phyloP scores from a whole-genome alignment of 2,888 invertebrate species.

The Sthenelais limicola region DNA sequence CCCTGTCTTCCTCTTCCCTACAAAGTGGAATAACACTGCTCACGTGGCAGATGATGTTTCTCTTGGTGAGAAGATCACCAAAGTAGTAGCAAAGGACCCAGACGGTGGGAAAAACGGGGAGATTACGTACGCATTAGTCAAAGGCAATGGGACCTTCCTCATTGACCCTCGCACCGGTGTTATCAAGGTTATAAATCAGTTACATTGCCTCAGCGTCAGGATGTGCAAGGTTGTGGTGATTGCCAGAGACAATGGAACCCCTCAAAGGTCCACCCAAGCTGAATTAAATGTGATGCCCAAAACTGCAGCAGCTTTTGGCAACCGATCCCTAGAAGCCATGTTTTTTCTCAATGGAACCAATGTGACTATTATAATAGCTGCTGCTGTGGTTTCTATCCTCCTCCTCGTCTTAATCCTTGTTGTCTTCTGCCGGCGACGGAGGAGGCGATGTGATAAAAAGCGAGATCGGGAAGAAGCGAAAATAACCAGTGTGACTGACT shows the following conservation, averaged over 20 bases:
- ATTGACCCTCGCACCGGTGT: slow-evolving; percentile 32
- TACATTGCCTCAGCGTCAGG: neutral
- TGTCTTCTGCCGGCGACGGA: slow-evolving; percentile 30
- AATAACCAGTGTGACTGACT: slow-evolving; percentile 25
- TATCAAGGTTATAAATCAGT: slow-evolving; percentile 8
- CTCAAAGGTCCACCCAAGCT: slow-evolving; percentile 1
- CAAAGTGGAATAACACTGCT: slow-evolving; percentile 33
- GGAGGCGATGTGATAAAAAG: slow-evolving; percentile 23
- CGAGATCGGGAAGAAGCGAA: slow-evolving; percentile 31
- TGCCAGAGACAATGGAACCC: slow-evolving; percentile 32
- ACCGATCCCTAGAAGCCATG: slow-evolving; percentile 20
- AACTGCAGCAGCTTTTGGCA: slow-evolving; percentile 15
- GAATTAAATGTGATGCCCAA: slow-evolving; percentile 31
- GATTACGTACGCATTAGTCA: slow-evolving; percentile 48
- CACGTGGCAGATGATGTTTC: slow-evolving; percentile 36
- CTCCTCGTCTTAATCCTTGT: slow-evolving; percentile 15
- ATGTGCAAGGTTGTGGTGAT: slow-evolving; percentile 12
- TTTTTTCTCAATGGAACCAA: slow-evolving; percentile 33
- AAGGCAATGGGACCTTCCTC: slow-evolving; percentile 30
- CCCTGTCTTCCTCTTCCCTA: slow-evolving; percentile 37
- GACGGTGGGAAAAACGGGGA: slow-evolving; percentile 58
- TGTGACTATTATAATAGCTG: slow-evolving; percentile 22
- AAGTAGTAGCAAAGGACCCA: slow-evolving; percentile 55
- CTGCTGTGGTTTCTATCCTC: slow-evolving; percentile 16
- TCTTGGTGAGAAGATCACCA: slow-evolving; percentile 54